phyloP scores from a whole-genome alignment of 2,113 vertebrate genomes.

The Lepisosteus osseus region DNA sequence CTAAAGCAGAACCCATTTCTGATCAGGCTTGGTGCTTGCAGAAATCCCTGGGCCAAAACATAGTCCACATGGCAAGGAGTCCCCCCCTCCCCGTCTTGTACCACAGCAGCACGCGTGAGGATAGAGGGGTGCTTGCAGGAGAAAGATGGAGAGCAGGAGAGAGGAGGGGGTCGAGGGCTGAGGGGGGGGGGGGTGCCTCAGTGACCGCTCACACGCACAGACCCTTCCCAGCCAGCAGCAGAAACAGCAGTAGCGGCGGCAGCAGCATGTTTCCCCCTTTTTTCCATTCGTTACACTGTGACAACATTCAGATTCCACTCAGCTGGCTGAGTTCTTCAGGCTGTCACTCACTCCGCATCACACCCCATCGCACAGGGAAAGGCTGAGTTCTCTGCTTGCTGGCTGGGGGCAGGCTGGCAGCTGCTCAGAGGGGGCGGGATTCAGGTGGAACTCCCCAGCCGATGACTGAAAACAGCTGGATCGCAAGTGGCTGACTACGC shows the following conservation, averaged over 20 bases:
- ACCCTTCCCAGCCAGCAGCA: background rate
- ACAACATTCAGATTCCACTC: background rate
- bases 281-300: constrained; percentile 26
- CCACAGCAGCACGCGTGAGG: constrained; percentile 30
- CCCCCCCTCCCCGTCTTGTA: constrained; percentile 24
- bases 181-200: constrained; percentile 16
- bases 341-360: constrained; percentile 15
- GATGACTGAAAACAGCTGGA: constrained; percentile 11
- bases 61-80: constrained; percentile 51
- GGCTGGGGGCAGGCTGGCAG: background rate
- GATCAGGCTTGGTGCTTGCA: constrained; percentile 42
- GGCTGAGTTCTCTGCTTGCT: constrained; percentile 8
- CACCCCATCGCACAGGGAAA: background rate
- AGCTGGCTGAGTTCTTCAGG: constrained; percentile 1
- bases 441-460: constrained; percentile 10
- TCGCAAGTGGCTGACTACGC: background rate
- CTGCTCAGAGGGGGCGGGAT: constrained; percentile 10
- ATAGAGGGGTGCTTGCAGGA: constrained; percentile 49
- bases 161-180: constrained; percentile 29
- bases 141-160: constrained; percentile 39
- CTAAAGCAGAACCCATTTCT: constrained; percentile 69
- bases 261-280: constrained; percentile 27
- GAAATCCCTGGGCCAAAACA: constrained; percentile 49
- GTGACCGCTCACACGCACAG: background rate
- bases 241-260: too few relatives aligned